phyloP scores from a whole-genome alignment of 2,888 invertebrate genomes.

The Siphlonurus alternatus region DNA sequence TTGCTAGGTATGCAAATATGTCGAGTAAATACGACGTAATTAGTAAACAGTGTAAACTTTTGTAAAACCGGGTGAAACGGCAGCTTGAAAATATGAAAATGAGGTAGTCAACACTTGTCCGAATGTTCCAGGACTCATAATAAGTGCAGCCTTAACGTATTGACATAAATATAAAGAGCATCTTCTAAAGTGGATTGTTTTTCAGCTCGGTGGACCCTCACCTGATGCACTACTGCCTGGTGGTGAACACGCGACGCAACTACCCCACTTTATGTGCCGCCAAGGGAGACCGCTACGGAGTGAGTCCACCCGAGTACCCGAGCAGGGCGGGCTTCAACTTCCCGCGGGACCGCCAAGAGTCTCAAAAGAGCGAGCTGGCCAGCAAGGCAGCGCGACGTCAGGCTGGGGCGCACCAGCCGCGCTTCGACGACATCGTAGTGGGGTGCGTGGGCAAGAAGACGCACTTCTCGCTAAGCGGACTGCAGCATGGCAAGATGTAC shows the following conservation, averaged over 20 bases:
- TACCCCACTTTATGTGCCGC: constrained; percentile 33
- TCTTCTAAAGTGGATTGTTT: no score
- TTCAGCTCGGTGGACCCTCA: constrained; percentile 31
- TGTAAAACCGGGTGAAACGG: no score
- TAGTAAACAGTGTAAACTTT: no score
- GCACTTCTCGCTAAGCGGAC: constrained; percentile 29
- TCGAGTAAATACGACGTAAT: no score
- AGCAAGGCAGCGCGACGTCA: not conserved
- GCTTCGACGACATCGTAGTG: constrained; percentile 21
- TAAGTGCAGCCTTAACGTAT: no score
- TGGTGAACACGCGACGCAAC: constrained; percentile 28
- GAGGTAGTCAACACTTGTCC: no score
- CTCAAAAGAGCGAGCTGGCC: constrained; percentile 11
- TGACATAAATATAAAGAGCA: no score
- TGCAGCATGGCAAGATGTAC: constrained; percentile 30
- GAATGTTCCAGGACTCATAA: no score
- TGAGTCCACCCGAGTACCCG: constrained; percentile 18
- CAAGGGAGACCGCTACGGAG: constrained; percentile 24
- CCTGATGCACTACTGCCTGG: constrained; percentile 33
- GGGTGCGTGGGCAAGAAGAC: constrained; percentile 33
- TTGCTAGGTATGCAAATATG: no score
- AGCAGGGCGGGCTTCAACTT: constrained; percentile 15
- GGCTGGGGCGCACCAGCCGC: not conserved
- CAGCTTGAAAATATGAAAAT: no score
- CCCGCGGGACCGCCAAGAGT: constrained; percentile 10